Percentiles rank a stretch among this genome's conserved stretches.
Evolutionary conservation across 2,113 vertebrate species (phyloP).

Genomic region (Marmota flaviventris): DNA sequence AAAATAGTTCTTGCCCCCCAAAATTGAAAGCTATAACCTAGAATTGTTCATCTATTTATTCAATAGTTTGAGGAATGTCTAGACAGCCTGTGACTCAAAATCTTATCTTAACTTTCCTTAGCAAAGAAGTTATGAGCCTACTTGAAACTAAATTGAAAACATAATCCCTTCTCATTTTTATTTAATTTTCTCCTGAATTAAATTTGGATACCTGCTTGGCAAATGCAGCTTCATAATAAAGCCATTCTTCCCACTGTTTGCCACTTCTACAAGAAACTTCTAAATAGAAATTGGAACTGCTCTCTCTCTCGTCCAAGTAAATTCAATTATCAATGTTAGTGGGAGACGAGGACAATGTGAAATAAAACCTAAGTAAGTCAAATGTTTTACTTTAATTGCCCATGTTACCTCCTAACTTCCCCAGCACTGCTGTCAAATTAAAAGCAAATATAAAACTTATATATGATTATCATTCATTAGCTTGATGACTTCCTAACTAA

Average conservation of each 20-base stretch:
- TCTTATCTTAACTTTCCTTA: background rate
- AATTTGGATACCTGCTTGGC: background rate
- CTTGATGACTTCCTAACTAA: slow-evolving; percentile 1
- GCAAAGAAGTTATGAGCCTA: background rate
- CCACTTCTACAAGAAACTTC: background rate
- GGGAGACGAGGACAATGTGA: background rate
- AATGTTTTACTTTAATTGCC: background rate
- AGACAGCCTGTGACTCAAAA: slow-evolving; percentile 1
- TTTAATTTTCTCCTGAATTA: slow-evolving; percentile 24
- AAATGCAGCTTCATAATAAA: background rate
- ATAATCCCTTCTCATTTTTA: background rate
- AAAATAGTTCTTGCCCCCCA: background rate
- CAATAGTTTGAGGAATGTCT: background rate
- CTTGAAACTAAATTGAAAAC: slow-evolving; percentile 44
- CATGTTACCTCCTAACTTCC: background rate
- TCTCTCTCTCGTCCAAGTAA: background rate
- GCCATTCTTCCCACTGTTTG: background rate
- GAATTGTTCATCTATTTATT: background rate
- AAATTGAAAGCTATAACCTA: background rate
- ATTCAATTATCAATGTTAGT: background rate
- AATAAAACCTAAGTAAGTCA: background rate
- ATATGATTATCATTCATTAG: background rate
- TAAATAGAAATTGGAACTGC: background rate
- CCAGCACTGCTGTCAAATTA: background rate
- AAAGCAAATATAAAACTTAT: background rate